phyloP scores from a whole-genome alignment of 2,113 vertebrate genomes.

The Bubalus kerabau region DNA sequence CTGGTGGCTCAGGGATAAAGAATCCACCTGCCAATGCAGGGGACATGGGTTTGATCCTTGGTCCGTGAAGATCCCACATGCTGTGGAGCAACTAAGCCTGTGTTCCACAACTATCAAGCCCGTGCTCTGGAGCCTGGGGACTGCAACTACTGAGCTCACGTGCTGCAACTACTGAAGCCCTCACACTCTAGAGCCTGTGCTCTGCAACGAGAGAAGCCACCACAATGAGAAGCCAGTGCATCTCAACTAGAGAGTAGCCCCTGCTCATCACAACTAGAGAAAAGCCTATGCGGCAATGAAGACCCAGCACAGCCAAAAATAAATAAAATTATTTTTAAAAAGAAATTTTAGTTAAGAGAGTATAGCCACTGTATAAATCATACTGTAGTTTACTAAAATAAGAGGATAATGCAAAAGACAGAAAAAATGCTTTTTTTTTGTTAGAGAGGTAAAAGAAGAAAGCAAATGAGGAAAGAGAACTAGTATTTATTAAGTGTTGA shows the following conservation, averaged over 20 bases:
- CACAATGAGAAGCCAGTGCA: neutral
- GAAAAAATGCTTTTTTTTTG: neutral
- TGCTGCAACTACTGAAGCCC: neutral
- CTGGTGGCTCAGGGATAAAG: neutral
- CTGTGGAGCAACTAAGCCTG: neutral
- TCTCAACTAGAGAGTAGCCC: neutral
- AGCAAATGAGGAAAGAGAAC: neutral
- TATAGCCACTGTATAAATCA: neutral
- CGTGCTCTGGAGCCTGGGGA: neutral
- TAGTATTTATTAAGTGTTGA: neutral
- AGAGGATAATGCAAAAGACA: neutral
- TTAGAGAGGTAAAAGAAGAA: neutral
- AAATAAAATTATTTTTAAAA: neutral
- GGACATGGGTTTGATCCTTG: neutral
- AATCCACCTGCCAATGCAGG: neutral
- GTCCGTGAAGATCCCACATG: neutral
- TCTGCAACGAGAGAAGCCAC: neutral
- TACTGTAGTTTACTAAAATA: neutral
- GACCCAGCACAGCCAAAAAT: neutral
- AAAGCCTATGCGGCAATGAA: neutral
- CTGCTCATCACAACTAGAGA: neutral
- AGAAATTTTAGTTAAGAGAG: neutral
- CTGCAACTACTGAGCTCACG: neutral
- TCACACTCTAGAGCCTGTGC: neutral
- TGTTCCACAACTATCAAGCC: neutral